Evolutionary conservation across 2,797 vertebrate genomes (phyloP).

Genomic region (Muscicapa comitata): DNA sequence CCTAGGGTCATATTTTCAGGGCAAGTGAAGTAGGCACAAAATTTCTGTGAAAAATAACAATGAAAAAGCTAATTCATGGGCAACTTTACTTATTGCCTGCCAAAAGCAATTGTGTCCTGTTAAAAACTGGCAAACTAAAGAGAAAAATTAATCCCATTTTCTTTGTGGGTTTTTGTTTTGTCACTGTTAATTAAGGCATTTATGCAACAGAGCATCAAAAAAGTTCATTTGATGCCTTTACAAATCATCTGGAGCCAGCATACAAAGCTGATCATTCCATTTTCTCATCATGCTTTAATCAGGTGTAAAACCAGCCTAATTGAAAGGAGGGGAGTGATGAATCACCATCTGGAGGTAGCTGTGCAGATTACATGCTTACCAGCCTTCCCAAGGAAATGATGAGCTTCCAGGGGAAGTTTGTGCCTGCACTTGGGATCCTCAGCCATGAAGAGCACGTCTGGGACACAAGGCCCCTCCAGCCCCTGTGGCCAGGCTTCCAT

Average conservation of each 20-base stretch:
- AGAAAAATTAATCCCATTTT: background rate
- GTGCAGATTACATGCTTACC: background rate
- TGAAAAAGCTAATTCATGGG: background rate
- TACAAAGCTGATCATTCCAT: background rate
- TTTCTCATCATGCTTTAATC: background rate
- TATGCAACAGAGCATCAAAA: background rate
- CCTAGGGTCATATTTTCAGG: background rate
- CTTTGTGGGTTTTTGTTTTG: background rate
- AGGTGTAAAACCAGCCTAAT: background rate
- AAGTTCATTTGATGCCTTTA: background rate
- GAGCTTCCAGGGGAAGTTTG: background rate
- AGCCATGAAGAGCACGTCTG: background rate
- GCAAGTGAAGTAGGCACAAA: background rate
- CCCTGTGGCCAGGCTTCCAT: background rate
- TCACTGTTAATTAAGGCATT: background rate
- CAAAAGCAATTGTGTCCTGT: background rate
- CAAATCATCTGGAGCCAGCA: background rate
- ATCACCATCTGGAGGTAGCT: background rate
- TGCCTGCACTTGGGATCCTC: background rate
- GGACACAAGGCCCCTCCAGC: background rate
- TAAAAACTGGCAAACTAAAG: background rate
- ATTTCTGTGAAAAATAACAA: background rate
- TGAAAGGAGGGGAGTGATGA: background rate
- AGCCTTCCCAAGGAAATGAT: background rate
- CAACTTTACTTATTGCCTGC: background rate